Base-by-base conservation (phyloP, 92 coral and sea anemone genomes). In the Metridium senile region DNA sequence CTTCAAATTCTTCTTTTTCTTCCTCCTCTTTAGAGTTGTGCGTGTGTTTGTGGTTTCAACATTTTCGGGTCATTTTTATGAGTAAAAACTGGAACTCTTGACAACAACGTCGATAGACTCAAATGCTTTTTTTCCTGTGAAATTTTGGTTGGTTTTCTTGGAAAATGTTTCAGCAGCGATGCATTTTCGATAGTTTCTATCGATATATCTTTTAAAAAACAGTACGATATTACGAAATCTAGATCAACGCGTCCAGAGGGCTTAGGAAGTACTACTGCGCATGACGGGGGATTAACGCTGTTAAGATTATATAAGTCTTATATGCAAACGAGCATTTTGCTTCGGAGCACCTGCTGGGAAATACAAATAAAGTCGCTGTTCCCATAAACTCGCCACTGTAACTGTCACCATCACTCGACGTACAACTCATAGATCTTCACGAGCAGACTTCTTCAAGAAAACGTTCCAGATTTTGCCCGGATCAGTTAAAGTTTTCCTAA, bases 311-410 rank as follows among this genome's bases (percentile, higher is more conserved):
- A 18, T 26, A 58, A 35, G 61, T 62, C 39, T 70, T 61, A 64
- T 72, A 71, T 72, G 85, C 79, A 81, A 72, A 61, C 74, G 49
- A 71, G 29, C 34, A 17, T 52, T 20, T 39, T 67, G 26, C 26
- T 51, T 79, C 72, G 56, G 29, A 45, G 82, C 84, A 79, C 84
- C 84, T 70, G 84, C 76, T 58, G 68, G 19, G 67, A 29, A 0
- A 58, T 58, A 79, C 84, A 79, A 68, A 79, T 79, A 79, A 32
- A 67, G 13, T 62, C 70, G 76, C 66, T 58, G 58, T 79, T 68
- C 70, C 76, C 82, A 64, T 74, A 79, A 70, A 70, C 76, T 74
- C 66, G 35, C 56, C 51, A 79, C 59, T 70, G 30, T 26, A 71
- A 57, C 70, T 58, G 76, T 49, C 84, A 68, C 70, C 74, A 68